Evolutionary conservation across 2,888 invertebrate species (phyloP), one percentile per base, ranked within the genome.

Genomic region (Shargacucullia verbasci): DNA sequence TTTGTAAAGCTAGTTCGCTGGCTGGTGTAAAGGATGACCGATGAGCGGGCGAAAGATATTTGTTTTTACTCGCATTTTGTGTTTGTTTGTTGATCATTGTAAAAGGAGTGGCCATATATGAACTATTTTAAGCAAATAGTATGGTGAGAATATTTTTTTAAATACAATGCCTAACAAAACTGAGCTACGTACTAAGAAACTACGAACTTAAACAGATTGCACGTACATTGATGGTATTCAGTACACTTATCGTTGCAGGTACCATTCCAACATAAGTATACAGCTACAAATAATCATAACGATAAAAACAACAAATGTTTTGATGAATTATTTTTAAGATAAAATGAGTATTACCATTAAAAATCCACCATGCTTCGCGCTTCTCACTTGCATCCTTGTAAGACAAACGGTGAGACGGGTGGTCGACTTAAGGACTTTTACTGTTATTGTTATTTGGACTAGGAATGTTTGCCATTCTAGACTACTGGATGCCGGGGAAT

Each of bases 371-470:
- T 29, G 9, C 1, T 7, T 29, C 7, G 5, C 29, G 61, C 70
- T 74, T 47, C 39, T 64, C 0, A 57, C 63, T 69, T 72, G 57
- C 27, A 33, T 50, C 56, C 47, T 45, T 53, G 29, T 47, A 76
- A 73, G 61, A 74, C 61, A 72, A 67, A 74, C 68, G 57, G 55
- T 64, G 70, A 70, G 69, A 50, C 64, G 60, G 62, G 53, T 37
- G 62, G 65, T 70, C 62, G 73, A 76, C 78, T 81, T 81, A 73
- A 76, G 67, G 63, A 79, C 73, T 82, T 79, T 80, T 77, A 79
- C 68, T 72, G 74, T 81, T 84, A 81, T 81, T 81, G 75, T 80
- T 84, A 78, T 80, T 83, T 81, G 77, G 59, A 70, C 73, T 73
- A 64, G 66, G 63, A 76, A 78, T 77, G 72, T 79, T 80, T 77